Evolutionary conservation across 2,797 vertebrate genomes (phyloP).

Genomic region (Notolabrus celidotus): DNA sequence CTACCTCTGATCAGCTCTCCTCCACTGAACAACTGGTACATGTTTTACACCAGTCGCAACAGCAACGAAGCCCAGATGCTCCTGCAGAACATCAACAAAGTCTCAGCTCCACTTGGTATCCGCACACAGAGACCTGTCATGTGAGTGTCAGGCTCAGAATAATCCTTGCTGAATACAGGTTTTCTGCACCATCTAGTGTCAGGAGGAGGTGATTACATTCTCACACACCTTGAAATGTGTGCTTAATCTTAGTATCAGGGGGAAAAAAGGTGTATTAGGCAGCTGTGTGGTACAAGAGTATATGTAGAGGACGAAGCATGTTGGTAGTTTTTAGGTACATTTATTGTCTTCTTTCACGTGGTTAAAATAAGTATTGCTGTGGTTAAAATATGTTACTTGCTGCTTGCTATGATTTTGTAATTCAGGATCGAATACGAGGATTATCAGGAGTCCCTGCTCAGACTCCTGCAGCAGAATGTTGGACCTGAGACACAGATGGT

Average conservation of each 20-base stretch:
- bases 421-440: constrained; percentile 92
- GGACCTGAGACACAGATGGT: constrained; percentile 89
- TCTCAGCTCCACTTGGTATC: constrained; percentile 89
- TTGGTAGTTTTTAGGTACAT: too few relatives aligned
- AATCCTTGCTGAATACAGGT: too few relatives aligned
- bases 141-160: constrained; percentile 79
- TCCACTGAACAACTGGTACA: constrained; percentile 89
- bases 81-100: constrained; percentile 88
- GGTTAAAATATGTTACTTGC: too few relatives aligned
- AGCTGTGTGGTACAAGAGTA: too few relatives aligned
- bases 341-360: too few relatives aligned
- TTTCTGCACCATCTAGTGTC: background rate
- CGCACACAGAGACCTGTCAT: constrained; percentile 84
- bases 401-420: too few relatives aligned
- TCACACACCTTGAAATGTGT: too few relatives aligned
- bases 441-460: constrained; percentile 89
- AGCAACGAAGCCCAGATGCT: constrained; percentile 84
- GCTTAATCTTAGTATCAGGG: too few relatives aligned
- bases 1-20: constrained; percentile 84
- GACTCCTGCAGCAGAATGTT: constrained; percentile 88
- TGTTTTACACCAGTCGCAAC: constrained; percentile 88
- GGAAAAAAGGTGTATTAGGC: too few relatives aligned
- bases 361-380: too few relatives aligned
- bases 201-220: background rate
- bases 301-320: too few relatives aligned